Base-by-base conservation (phyloP, 1,140 invertebrate genomes). In the Dinoponera quadriceps region DNA sequence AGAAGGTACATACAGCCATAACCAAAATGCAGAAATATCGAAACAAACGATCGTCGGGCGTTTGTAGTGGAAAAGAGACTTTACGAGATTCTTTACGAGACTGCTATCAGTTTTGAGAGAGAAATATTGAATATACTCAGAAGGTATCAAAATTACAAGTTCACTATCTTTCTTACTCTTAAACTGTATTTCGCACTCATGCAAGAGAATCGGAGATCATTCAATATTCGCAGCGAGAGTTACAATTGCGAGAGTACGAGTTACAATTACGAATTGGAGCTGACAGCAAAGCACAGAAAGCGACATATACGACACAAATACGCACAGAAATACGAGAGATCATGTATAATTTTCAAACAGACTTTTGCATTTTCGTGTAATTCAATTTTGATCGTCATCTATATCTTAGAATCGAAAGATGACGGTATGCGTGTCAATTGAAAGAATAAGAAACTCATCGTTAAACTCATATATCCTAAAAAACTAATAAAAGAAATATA, bases 121-220 rank as follows among this genome's bases (percentile, higher is more conserved):
- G 3, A 44, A 44, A 9, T 33, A 33, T 33, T 7, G 33, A 33
- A 7, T 44, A 44, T 44, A n/a, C n/a, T 25, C 14, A 54, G 54
- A 38, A 54, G 27, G 55, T 55, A 9, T 11, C 4, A 9, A 44
- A 44, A 11, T 44, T 51, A 16, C 38, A 25, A 44, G 16, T 18
- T 18, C 18, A 25, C 51, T 14, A 55, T 16, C 16, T 9, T 72
- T 44, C 25, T 48, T 60, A 29, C 16, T 3, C n/a, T 57, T 54
- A n/a, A 11, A 59, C 22, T 57, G 69, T 65, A 55, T 27, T 57
- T 69, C 69, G 33, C 33, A 48, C 44, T 57, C 75, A 80, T 80
- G 75, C 75, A 57, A 80, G 33, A 77, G 14, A 69, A 71, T 71
- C 1, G 14, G 59, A 71, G 4, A 20, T 80, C 18, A 80, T 59